Percentiles rank a stretch among this genome's conserved stretches.
Conservation (phyloP, 2,888 invertebrate species). For the Pristionchus fissidentatus region DNA sequence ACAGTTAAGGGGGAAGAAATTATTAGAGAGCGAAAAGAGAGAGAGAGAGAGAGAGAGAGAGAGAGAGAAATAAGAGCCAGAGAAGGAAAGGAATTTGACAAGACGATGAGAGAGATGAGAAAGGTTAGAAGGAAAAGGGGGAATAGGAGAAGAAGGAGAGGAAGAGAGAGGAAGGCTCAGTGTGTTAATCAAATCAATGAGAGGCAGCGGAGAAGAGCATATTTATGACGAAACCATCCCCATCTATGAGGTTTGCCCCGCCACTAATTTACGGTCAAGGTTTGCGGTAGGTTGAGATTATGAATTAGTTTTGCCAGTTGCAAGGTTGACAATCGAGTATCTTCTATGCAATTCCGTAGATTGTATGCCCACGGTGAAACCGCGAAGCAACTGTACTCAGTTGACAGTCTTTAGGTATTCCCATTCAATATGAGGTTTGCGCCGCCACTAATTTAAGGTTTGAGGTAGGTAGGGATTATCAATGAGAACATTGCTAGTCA, state of each 20-base stretch:
- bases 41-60: not conserved
- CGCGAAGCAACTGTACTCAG: too few species aligned
- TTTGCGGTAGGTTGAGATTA: not conserved
- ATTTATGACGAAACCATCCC: slow-evolving; percentile 39
- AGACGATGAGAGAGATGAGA: slow-evolving; percentile 16
- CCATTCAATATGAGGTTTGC: too few species aligned
- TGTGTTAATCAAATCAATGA: slow-evolving; percentile 32
- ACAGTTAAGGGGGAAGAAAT: not conserved
- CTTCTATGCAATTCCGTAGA: too few species aligned
- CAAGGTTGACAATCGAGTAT: too few species aligned
- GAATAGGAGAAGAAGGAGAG: not conserved
- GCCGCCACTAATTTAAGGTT: not conserved
- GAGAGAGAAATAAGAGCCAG: not conserved
- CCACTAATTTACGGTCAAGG: not conserved
- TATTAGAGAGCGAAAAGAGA: too few species aligned
- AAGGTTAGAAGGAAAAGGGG: slow-evolving; percentile 25
- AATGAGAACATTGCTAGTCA: too few species aligned
- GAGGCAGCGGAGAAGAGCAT: not conserved
- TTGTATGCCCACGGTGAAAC: too few species aligned
- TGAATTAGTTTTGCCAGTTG: too few species aligned
- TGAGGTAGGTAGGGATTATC: not conserved
- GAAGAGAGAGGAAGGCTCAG: slow-evolving; percentile 10
- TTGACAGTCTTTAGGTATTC: too few species aligned
- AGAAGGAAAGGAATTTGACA: not conserved
- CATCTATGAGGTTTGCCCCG: slow-evolving; percentile 21